Evolutionary conservation across 2,113 vertebrate species (phyloP), one percentile per base, ranked within the genome.

Genomic region (Seriola dumerili): DNA sequence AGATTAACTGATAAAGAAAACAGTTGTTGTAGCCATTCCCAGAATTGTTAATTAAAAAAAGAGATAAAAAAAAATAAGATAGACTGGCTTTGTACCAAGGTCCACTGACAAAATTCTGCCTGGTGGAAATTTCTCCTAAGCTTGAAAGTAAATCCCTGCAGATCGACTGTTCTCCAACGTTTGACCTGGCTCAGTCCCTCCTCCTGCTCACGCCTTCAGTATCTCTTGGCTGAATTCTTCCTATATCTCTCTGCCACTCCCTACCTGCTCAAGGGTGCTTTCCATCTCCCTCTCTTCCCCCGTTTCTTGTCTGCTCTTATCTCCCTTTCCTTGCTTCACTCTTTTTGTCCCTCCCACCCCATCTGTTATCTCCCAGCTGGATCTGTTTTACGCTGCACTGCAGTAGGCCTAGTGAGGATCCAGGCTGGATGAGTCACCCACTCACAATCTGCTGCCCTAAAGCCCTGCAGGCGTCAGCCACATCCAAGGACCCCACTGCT

Each of bases 311-410:
- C 65, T 68, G 64, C 36, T 81, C 67, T 78, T 83, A 66, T 74
- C 73, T 66, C 32, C 36, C 72, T 58, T 78, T 32, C 86, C 68
- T 72, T 55, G 79, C 85, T 80, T 42, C 62, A 4, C 72, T 82
- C 73, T 75, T 58, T 87, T 61, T 17, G 72, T 70, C 76, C 88
- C 72, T 80, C 80, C 79, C 55, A 4, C 48, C 65, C 89, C 89
- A 88, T 94, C 91, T 91, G 88, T 85, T 90, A 89, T 91, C 92
- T 91, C 81, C 91, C 90, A 91, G 90, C 87, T 91, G 92, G 90
- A 92, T 90, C 90, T 63, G 81, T 82, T 89, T 72, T 90, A 81
- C 90, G 71, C 83, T 92, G 91, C 88, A 93, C 89, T 94, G 92
- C 93, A 91, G 92, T 84, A 61, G 73, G 69, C 79, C 62, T 25